Evolutionary conservation across 2,113 vertebrate species (phyloP).

Genomic region (Petrocephalus zakoni): DNA sequence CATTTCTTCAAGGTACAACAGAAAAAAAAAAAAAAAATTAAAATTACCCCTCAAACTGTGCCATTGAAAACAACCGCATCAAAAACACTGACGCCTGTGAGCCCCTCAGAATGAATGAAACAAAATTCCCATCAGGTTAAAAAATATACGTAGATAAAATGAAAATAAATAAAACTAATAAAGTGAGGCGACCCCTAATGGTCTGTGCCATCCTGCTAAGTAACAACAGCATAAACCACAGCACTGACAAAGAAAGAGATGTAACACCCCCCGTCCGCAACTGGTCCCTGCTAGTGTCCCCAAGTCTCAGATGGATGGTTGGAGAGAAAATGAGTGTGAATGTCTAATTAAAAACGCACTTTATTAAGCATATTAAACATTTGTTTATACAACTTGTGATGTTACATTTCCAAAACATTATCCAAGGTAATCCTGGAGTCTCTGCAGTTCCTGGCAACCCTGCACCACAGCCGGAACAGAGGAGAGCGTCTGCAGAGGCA

Average conservation of each 20-base stretch:
- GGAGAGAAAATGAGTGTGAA: too few species aligned
- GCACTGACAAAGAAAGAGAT: too few species aligned
- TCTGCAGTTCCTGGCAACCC: slow-evolving; percentile 48
- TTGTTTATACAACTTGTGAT: too few species aligned
- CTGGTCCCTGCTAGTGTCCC: too few species aligned
- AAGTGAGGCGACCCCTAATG: neutral
- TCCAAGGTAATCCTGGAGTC: slow-evolving; percentile 55
- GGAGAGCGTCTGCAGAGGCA: slow-evolving; percentile 49
- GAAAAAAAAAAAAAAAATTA: neutral
- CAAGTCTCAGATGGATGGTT: too few species aligned
- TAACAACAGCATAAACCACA: too few species aligned
- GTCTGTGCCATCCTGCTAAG: too few species aligned
- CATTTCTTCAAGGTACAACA: neutral
- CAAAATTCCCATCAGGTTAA: neutral
- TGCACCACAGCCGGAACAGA: slow-evolving; percentile 54
- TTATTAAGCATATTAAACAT: too few species aligned
- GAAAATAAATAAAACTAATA: neutral
- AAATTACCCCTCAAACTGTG: neutral
- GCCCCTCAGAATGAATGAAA: neutral
- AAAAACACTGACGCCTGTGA: neutral
- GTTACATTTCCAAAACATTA: slow-evolving; percentile 20
- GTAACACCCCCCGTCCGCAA: too few species aligned
- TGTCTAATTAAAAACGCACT: too few species aligned
- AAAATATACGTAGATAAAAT: too few species aligned
- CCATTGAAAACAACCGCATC: neutral